Evolutionary conservation across 2,113 vertebrate genomes (phyloP).

Genomic region (Limnothrissa miodon): DNA sequence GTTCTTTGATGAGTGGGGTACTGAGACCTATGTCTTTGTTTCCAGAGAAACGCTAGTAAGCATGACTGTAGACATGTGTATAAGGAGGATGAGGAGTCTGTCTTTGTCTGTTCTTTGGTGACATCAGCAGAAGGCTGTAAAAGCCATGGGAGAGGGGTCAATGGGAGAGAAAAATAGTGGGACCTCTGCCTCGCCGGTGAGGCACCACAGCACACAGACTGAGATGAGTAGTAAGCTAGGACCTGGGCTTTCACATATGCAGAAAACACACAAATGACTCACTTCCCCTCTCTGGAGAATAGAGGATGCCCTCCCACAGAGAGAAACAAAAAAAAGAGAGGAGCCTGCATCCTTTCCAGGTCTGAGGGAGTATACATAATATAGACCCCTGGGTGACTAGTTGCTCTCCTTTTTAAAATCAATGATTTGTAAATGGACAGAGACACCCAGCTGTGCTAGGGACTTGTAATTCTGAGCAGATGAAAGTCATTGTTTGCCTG

Average conservation of each 20-base stretch:
- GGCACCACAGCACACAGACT: constrained; percentile 7
- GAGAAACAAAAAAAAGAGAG: constrained; percentile 57
- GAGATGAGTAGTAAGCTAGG: constrained; percentile 35
- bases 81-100: neutral
- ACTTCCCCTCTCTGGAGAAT: constrained; percentile 68
- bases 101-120: neutral
- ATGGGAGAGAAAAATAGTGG: neutral
- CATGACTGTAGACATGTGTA: neutral
- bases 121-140: neutral
- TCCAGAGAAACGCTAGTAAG: neutral
- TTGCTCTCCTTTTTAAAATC: neutral
- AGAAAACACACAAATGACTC: constrained; percentile 59
- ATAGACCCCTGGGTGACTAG: neutral
- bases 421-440: neutral
- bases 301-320: constrained; percentile 59
- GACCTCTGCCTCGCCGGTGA: neutral
- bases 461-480: neutral
- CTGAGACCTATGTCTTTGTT: neutral
- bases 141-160: neutral
- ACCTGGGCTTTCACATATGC: constrained; percentile 30
- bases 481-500: neutral
- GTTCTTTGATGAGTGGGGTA: neutral
- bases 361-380: neutral
- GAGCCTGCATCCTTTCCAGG: constrained; percentile 46
- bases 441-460: constrained; percentile 33